Evolutionary conservation across 2,797 vertebrate genomes (phyloP).

Genomic region (Graptemys geographica): DNA sequence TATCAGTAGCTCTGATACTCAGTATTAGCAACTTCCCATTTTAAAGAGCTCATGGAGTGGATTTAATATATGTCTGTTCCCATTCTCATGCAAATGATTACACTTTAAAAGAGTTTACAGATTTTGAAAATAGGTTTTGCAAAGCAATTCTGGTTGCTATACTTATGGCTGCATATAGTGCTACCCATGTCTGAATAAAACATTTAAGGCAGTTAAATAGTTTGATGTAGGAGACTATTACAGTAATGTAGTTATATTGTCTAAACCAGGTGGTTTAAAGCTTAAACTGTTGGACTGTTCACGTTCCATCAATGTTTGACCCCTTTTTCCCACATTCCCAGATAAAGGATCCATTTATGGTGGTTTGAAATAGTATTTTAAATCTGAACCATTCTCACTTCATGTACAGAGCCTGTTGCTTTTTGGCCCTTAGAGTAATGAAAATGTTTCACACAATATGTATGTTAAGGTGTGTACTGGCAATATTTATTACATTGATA

Average conservation of each 20-base stretch:
- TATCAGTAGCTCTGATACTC: neutral
- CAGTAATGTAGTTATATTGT: neutral
- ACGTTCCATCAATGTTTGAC: neutral
- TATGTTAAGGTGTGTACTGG: neutral
- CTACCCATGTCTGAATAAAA: neutral
- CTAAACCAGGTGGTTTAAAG: neutral
- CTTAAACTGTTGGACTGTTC: neutral
- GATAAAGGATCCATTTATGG: neutral
- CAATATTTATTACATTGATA: neutral
- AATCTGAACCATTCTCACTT: neutral
- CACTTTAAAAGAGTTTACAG: fast-evolving
- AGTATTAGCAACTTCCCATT: neutral
- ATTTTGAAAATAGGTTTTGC: neutral
- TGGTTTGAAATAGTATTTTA: neutral
- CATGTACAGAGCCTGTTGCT: neutral
- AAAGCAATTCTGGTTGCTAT: neutral
- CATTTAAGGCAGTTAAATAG: neutral
- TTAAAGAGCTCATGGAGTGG: neutral
- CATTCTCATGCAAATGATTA: neutral
- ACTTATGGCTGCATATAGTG: neutral
- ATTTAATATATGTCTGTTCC: neutral
- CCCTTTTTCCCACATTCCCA: neutral
- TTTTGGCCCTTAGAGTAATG: neutral
- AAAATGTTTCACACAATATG: neutral
- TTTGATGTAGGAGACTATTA: neutral